phyloP scores from a whole-genome alignment of 2,888 invertebrate genomes.

The Metallyticus violacea region DNA sequence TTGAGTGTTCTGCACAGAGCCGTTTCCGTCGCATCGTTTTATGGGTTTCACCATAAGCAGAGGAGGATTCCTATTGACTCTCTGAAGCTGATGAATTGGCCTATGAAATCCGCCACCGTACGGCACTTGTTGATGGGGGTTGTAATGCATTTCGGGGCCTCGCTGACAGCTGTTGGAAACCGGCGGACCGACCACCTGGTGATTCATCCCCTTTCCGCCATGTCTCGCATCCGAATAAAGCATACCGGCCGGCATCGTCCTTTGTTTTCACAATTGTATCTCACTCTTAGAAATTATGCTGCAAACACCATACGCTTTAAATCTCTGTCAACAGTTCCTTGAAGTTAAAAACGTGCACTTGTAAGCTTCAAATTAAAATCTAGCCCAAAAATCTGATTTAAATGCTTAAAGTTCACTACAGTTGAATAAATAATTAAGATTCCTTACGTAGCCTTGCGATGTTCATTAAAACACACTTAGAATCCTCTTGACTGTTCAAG shows the following conservation, averaged over 20 bases:
- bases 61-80: slow-evolving; percentile 18
- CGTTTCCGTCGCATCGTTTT: slow-evolving; percentile 5
- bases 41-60: slow-evolving; percentile 30
- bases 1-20: background rate
- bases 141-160: background rate
- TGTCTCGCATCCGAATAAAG: background rate
- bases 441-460: background rate
- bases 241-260: background rate
- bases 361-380: background rate
- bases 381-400: background rate
- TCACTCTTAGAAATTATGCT: background rate
- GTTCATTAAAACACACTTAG: background rate
- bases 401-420: background rate
- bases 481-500: background rate
- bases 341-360: background rate
- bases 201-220: background rate
- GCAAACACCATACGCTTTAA: background rate
- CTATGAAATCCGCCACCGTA: background rate
- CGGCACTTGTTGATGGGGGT: background rate
- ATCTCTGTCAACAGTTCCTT: background rate
- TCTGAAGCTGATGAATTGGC: background rate
- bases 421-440: background rate
- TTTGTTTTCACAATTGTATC: background rate
- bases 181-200: background rate
- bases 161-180: background rate